phyloP scores from a whole-genome alignment of 1,140 invertebrate species.

The Heliothis subflexa region DNA sequence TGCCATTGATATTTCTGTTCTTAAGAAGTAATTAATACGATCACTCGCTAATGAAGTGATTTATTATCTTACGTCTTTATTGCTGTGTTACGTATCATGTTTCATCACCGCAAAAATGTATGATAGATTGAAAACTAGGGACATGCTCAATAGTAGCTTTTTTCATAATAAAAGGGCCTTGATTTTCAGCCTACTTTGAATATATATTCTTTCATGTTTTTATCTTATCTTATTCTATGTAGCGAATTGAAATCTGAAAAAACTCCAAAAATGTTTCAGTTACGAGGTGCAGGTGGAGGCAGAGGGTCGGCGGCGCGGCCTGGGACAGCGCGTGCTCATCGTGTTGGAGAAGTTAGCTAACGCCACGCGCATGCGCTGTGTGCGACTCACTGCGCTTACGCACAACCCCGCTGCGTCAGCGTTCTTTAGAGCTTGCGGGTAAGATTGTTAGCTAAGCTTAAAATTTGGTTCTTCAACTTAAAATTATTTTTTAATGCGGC shows the following conservation, averaged over 20 bases:
- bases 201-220: no score
- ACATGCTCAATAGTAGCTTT: no score
- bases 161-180: no score
- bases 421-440: slow-evolving; percentile 81
- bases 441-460: slow-evolving; percentile 8
- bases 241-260: no score
- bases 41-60: slow-evolving; percentile 22
- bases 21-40: slow-evolving; percentile 34
- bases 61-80: slow-evolving; percentile 7
- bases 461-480: no score
- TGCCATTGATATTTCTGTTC: slow-evolving; percentile 1
- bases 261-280: slow-evolving; percentile 69
- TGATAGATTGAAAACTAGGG: neutral
- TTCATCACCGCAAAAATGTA: neutral
- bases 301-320: slow-evolving; percentile 70
- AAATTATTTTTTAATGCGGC: no score
- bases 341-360: slow-evolving; percentile 74
- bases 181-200: no score
- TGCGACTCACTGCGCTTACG: slow-evolving; percentile 77
- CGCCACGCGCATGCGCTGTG: slow-evolving; percentile 75
- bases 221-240: no score
- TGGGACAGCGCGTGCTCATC: slow-evolving; percentile 72
- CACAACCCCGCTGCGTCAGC: slow-evolving; percentile 74
- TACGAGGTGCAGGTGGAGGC: slow-evolving; percentile 80
- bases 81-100: neutral